Percentiles rank a stretch among this genome's conserved stretches.
Evolutionary conservation across 2,888 invertebrate species (phyloP).

Genomic region (Acanthococcus lagerstroemiae): DNA sequence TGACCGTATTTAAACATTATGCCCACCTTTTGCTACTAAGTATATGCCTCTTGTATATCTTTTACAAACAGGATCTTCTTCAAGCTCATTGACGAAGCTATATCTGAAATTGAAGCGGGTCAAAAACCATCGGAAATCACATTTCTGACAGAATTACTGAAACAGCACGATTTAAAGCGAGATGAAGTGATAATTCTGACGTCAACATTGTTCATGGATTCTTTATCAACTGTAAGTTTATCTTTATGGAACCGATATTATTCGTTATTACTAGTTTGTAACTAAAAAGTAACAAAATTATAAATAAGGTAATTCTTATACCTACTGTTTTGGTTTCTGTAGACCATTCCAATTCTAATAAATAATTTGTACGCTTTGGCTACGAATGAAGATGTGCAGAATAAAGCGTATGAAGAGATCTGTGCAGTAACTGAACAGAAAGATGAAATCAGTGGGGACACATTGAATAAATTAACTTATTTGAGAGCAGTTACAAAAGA

Average conservation of each 20-base stretch:
- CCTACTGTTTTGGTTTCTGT: conserved; percentile 19
- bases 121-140: conserved; percentile 35
- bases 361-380: conserved; percentile 43
- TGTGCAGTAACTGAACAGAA: conserved; percentile 35
- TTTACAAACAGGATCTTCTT: neutral
- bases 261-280: no score
- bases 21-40: no score
- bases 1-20: no score
- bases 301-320: neutral
- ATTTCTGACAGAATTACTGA: conserved; percentile 44
- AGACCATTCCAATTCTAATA: conserved; percentile 44
- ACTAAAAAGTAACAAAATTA: neutral
- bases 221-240: conserved; percentile 45
- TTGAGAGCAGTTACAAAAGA: conserved; percentile 45
- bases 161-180: conserved; percentile 41
- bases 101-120: conserved; percentile 33
- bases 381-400: conserved; percentile 41
- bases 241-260: neutral
- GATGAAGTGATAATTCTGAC: conserved; percentile 45
- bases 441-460: conserved; percentile 34
- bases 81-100: conserved; percentile 23
- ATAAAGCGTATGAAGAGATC: conserved; percentile 41
- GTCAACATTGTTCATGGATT: conserved; percentile 47
- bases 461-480: conserved; percentile 40
- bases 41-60: neutral